These are phyloP conservation scores for Pristionchus fissidentatus DNA, from an alignment of 2,888 invertebrate species.

Conservation along the genomic window DNA sequence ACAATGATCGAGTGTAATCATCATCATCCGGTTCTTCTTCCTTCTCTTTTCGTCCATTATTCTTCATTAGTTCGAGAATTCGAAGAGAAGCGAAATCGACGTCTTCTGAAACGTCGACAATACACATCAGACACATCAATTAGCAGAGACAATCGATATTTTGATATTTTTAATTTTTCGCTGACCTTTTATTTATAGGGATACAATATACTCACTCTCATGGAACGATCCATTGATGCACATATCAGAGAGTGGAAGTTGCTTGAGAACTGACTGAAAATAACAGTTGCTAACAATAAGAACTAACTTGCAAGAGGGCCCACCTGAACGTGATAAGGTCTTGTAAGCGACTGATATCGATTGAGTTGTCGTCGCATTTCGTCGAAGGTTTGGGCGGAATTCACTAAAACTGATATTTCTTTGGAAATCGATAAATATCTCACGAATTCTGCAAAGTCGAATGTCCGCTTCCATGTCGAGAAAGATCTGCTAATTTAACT, in stretches of 20 bases:
- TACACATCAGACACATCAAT: too few relatives aligned
- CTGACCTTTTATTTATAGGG: neutral
- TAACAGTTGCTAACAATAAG: neutral
- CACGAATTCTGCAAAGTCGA: conserved; percentile 36
- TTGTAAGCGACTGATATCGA: neutral
- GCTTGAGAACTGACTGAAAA: conserved; percentile 16
- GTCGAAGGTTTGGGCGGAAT: neutral
- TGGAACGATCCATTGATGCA: conserved; percentile 23
- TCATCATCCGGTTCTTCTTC: conserved; percentile 4
- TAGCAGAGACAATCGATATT: too few relatives aligned
- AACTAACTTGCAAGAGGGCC: neutral
- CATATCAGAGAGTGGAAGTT: neutral
- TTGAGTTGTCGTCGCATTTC: neutral
- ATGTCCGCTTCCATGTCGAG: conserved; percentile 40
- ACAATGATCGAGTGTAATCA: conserved; percentile 27
- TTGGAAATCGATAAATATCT: neutral
- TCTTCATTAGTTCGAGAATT: conserved; percentile 3
- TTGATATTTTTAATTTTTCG: neutral
- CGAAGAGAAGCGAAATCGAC: neutral
- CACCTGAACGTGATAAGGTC: conserved; percentile 12
- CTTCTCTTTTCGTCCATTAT: neutral
- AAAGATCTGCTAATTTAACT: neutral
- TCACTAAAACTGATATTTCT: conserved; percentile 17
- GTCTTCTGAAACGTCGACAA: neutral
- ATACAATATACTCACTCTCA: neutral